Conservation (phyloP, 2,113 vertebrate genomes). For the Chloebia gouldiae region DNA sequence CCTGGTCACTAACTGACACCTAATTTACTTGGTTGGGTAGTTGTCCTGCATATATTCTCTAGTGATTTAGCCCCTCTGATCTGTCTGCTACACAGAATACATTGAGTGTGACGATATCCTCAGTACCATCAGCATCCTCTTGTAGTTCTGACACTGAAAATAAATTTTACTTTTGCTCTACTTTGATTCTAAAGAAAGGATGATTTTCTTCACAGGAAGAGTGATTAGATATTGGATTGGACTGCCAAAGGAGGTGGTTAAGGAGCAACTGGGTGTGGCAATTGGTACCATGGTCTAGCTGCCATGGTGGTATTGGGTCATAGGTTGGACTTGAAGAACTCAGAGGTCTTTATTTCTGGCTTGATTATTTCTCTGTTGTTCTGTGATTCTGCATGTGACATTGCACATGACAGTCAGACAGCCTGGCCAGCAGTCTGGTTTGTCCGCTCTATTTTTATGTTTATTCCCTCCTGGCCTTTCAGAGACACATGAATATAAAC, state of each 20-base stretch:
- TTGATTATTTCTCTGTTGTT: background rate
- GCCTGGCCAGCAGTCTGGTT: background rate
- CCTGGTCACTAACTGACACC: background rate
- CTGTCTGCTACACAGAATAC: background rate
- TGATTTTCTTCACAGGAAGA: background rate
- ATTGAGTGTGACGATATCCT: background rate
- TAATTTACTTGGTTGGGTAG: background rate
- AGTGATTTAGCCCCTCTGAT: background rate
- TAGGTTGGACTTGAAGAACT: background rate
- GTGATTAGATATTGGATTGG: background rate
- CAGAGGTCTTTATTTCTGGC: background rate
- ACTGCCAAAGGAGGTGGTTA: background rate
- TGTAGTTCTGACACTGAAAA: background rate
- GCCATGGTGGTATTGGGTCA: background rate
- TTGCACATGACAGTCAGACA: background rate
- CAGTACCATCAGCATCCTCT: background rate
- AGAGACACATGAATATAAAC: background rate
- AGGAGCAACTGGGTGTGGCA: background rate
- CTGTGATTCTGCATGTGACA: background rate
- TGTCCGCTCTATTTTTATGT: background rate
- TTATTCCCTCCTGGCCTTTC: background rate
- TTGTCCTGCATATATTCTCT: background rate
- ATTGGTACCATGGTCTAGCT: background rate
- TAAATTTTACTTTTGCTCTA: background rate
- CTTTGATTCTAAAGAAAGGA: background rate